These are phyloP conservation scores for Helleia helle DNA, from an alignment of 2,888 invertebrate species.

Conservation along the genomic window DNA sequence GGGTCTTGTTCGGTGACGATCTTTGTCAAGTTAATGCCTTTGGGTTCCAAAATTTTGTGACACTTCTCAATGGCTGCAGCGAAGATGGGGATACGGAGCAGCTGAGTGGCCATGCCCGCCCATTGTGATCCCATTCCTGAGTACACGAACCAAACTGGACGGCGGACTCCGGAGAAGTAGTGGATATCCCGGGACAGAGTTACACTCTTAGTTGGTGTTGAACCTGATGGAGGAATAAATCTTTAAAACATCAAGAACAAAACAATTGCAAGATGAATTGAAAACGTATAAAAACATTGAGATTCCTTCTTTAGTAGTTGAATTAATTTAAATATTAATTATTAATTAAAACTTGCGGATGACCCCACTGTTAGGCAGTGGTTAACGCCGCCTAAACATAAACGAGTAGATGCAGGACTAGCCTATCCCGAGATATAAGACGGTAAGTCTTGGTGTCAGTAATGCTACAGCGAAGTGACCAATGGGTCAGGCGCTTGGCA, in stretches of 20 bases:
- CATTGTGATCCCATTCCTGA: slow-evolving; percentile 95
- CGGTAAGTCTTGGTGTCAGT: no score
- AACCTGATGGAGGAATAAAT: slow-evolving; percentile 30
- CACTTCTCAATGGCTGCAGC: slow-evolving; percentile 80
- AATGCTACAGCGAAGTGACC: no score
- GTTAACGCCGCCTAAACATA: no score
- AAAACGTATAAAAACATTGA: no score
- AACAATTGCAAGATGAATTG: background rate
- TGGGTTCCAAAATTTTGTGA: slow-evolving; percentile 75
- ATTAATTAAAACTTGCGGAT: no score
- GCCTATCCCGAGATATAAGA: no score
- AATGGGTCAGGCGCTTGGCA: no score
- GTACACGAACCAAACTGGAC: slow-evolving; percentile 91
- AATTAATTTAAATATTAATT: no score
- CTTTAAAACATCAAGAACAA: background rate
- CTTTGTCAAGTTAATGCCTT: slow-evolving; percentile 77
- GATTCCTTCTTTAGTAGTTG: no score
- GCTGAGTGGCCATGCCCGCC: slow-evolving; percentile 85
- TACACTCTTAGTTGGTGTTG: slow-evolving; percentile 46
- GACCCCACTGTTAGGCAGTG: no score
- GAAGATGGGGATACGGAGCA: slow-evolving; percentile 84
- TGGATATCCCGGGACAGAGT: slow-evolving; percentile 65
- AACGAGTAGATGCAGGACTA: no score
- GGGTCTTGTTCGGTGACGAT: slow-evolving; percentile 76
- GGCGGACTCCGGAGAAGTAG: slow-evolving; percentile 75